Evolutionary conservation across 2,797 vertebrate genomes (phyloP).

Genomic region (Bradypodion ventrale): DNA sequence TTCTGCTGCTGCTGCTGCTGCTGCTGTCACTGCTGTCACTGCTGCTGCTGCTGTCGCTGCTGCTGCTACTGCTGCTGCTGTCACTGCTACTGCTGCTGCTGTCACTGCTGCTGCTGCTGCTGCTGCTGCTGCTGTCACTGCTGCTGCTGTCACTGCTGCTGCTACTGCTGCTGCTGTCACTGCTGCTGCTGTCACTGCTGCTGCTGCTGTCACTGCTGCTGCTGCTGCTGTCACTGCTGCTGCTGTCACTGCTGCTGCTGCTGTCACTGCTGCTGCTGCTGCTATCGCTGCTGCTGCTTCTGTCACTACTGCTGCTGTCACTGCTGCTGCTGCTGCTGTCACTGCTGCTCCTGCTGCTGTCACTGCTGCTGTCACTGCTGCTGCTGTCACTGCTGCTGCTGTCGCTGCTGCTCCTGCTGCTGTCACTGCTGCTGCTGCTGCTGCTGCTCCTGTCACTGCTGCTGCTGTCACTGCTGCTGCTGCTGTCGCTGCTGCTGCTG

Average conservation of each 20-base stretch:
- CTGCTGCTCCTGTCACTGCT: rapidly evolving
- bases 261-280: rapidly evolving
- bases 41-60: rapidly evolving
- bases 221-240: rapidly evolving
- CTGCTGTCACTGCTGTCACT: not conserved
- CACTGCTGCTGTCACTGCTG: not conserved
- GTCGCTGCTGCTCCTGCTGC: slow-evolving; percentile 11
- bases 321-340: not conserved
- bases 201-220: rapidly evolving
- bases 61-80: rapidly evolving
- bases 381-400: not conserved
- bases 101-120: not conserved
- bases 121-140: not conserved
- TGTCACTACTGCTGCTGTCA: rapidly evolving
- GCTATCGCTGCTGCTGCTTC: rapidly evolving
- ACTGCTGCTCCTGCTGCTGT: not conserved
- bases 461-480: rapidly evolving
- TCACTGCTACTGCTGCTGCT: rapidly evolving
- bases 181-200: not conserved
- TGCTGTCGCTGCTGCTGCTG: not conserved
- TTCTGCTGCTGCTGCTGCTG: not conserved
- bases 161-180: not conserved
- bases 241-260: rapidly evolving
- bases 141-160: not conserved
- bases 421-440: not conserved